These are phyloP conservation scores for Rissa tridactyla DNA, from an alignment of 2,113 vertebrate species.

Conservation along the genomic window DNA sequence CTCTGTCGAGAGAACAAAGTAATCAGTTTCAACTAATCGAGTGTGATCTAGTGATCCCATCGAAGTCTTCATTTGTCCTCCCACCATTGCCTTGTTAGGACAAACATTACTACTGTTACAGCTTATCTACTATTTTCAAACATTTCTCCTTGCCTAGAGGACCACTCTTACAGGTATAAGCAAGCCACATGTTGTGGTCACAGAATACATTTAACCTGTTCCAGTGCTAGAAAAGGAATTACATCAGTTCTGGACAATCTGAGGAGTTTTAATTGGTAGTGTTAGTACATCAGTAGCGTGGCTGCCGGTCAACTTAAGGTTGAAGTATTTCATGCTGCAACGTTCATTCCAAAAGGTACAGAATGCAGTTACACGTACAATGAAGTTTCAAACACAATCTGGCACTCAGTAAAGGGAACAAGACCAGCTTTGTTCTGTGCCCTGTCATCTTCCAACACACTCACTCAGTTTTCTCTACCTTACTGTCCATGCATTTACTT, in stretches of 20 bases:
- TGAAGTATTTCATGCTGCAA: not conserved
- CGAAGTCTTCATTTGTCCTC: not conserved
- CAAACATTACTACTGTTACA: not conserved
- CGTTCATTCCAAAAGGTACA: not conserved
- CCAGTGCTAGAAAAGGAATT: not conserved
- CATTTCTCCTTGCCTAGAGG: not conserved
- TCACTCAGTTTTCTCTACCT: not conserved
- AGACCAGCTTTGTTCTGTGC: not conserved
- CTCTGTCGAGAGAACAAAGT: conserved; percentile 73
- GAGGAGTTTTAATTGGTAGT: not conserved
- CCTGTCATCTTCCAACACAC: not conserved
- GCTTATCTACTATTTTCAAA: not conserved
- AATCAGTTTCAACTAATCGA: not conserved
- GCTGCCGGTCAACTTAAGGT: not conserved
- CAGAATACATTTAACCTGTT: not conserved
- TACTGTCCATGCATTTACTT: not conserved
- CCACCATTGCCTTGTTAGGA: not conserved
- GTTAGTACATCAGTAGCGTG: not conserved
- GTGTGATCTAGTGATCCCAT: not conserved
- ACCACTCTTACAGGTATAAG: not conserved
- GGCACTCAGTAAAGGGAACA: not conserved
- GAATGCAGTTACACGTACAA: not conserved
- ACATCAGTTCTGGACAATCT: not conserved
- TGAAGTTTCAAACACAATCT: not conserved
- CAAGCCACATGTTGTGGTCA: not conserved